These are phyloP conservation scores for Helicoverpa assulta DNA, from an alignment of 2,888 invertebrate genomes.

Conservation along the genomic window DNA sequence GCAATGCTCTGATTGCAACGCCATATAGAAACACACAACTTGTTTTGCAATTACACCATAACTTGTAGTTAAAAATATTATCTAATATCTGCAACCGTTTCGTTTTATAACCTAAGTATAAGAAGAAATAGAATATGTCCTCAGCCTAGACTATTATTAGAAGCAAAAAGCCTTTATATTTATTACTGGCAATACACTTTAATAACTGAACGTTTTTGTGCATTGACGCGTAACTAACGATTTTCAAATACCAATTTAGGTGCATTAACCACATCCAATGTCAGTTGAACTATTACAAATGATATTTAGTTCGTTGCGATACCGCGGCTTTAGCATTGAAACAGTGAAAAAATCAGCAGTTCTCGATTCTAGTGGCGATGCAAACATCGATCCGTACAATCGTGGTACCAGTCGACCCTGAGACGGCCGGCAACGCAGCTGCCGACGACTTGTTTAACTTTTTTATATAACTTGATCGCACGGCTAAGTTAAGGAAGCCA, in stretches of 20 bases:
- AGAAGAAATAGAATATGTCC: not conserved
- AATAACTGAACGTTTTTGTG: constrained; percentile 37
- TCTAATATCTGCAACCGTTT: constrained; percentile 53
- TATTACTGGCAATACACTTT: constrained; percentile 29
- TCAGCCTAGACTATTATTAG: not conserved
- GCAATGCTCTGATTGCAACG: constrained; percentile 88
- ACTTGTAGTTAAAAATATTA: constrained; percentile 59
- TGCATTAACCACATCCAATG: constrained; percentile 72
- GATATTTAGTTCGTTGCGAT: constrained; percentile 72
- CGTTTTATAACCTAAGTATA: constrained; percentile 15
- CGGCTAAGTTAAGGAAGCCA: constrained; percentile 68
- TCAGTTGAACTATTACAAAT: constrained; percentile 70
- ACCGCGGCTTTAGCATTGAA: constrained; percentile 76
- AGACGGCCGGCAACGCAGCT: constrained; percentile 78
- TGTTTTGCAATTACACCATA: constrained; percentile 79
- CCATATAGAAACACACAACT: constrained; percentile 75
- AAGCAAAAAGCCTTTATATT: not conserved
- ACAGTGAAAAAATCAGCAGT: constrained; percentile 78
- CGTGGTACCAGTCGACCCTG: constrained; percentile 86
- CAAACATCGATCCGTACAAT: constrained; percentile 73
- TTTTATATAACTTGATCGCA: constrained; percentile 66
- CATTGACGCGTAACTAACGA: constrained; percentile 54
- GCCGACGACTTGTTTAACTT: constrained; percentile 77
- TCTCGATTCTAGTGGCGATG: constrained; percentile 71
- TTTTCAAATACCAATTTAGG: constrained; percentile 63